Percentiles rank a stretch among this genome's conserved stretches.
Evolutionary conservation across 2,888 invertebrate species (phyloP).

Genomic region (Synergus gifuensis): DNA sequence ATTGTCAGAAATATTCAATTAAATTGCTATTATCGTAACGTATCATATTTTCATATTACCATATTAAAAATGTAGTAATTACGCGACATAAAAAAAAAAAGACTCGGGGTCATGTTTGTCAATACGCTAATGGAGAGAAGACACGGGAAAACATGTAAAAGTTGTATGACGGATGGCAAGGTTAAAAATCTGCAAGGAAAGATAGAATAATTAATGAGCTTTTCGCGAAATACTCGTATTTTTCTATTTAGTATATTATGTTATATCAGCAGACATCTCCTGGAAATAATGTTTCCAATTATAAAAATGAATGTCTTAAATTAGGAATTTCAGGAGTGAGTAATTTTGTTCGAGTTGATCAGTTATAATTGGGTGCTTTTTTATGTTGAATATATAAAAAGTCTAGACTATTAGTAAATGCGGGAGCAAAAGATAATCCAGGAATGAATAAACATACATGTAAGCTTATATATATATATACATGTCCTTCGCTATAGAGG

Average conservation of each 20-base stretch:
- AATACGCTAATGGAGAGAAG: background rate
- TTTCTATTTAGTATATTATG: background rate
- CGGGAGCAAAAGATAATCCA: constrained; percentile 14
- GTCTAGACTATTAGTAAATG: background rate
- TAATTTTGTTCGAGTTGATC: background rate
- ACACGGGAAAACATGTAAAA: background rate
- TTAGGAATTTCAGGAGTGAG: background rate
- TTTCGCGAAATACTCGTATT: background rate
- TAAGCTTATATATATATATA: constrained; percentile 4
- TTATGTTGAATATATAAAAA: background rate
- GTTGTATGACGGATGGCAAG: background rate
- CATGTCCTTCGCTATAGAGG: constrained; percentile 14
- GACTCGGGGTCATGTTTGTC: background rate
- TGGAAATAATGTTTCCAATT: background rate
- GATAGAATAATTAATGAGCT: background rate
- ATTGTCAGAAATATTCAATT: background rate
- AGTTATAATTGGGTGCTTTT: background rate
- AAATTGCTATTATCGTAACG: too few relatives aligned
- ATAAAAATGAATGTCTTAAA: background rate
- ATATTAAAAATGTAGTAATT: background rate
- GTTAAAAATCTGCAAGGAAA: background rate
- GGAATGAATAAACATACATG: constrained; percentile 27
- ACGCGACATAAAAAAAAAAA: background rate
- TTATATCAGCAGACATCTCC: background rate
- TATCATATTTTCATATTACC: background rate